Base-by-base conservation (phyloP, 2,888 invertebrate species). In the Meliscaeva auricollis region DNA sequence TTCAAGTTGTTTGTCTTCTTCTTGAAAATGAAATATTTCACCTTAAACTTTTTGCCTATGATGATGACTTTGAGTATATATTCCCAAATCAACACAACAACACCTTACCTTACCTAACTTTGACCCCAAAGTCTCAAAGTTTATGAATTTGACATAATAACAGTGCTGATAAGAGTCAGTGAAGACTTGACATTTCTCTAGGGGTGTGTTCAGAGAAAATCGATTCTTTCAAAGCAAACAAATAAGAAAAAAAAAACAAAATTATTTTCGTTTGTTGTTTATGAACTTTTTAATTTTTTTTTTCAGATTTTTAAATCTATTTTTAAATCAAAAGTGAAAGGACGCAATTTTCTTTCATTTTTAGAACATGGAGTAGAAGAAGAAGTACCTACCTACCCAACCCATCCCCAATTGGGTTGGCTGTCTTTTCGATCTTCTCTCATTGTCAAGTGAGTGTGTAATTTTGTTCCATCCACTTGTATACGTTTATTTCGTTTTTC, bases 261-360 rank as follows among this genome's bases (percentile, higher is more conserved):
- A 13, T 35, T 22, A 15, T 9, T 54, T 15, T 58, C 32, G 48
- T 64, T 56, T 69, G 69, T 26, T 56, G 69, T 32, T 56, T 32
- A 11, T 35, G 4, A 17, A n/a, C 30, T n/a, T n/a, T 20, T 50
- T 41, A 20, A 26, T 7, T n/a, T 62, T 62, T 54, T 60, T 41
- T 64, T 60, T 79, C 20, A 26, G 58, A 52, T 17, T 62, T 60
- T 48, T 52, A 60, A 60, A 46, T 70, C 44, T 44, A 60, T 84
- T 80, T 79, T 52, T 58, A 76, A 85, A 56, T 50, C 46, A 81
- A 69, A 85, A 81, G 76, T 62, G 76, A 85, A 85, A 85, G 81
- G 81, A 85, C 73, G 54, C 46, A 79, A 44, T 52, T 58, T 68
- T 20, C 60, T 22, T 32, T 15, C 35, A 62, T 46, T 66, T 66